Conservation (phyloP, 2,797 vertebrate species). For the Notoglanidium macrostoma region DNA sequence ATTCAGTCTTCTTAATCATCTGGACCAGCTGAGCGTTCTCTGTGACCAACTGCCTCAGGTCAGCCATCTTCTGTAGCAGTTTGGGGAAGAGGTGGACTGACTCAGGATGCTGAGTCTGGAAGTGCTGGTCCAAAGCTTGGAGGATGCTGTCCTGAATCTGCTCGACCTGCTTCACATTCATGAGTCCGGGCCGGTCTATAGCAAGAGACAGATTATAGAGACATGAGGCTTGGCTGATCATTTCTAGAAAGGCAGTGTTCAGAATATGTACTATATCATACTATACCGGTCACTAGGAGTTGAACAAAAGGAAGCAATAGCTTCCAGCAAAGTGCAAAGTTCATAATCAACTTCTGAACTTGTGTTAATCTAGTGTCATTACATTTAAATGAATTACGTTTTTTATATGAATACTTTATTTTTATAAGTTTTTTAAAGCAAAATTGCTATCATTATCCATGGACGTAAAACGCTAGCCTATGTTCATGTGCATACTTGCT, state of each 20-base stretch:
- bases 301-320: neutral
- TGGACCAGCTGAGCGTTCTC: conserved; percentile 96
- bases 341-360: neutral
- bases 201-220: conserved; percentile 5
- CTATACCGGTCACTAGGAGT: neutral
- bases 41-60: conserved; percentile 95
- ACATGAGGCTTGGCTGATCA: neutral
- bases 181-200: conserved; percentile 94
- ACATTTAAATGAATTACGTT: neutral
- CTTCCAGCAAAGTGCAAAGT: neutral
- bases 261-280: neutral
- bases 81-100: conserved; percentile 97
- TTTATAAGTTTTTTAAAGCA: neutral
- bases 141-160: conserved; percentile 96
- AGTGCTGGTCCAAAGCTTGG: conserved; percentile 90
- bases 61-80: conserved; percentile 99
- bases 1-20: conserved; percentile 97
- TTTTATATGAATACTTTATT: neutral
- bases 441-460: neutral
- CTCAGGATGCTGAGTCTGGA: conserved; percentile 92
- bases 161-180: conserved; percentile 94
- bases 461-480: neutral
- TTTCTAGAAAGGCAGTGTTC: neutral
- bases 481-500: neutral
- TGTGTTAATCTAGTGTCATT: neutral